Evolutionary conservation across 2,888 invertebrate genomes (phyloP).

Genomic region (Oscheius sp.): DNA sequence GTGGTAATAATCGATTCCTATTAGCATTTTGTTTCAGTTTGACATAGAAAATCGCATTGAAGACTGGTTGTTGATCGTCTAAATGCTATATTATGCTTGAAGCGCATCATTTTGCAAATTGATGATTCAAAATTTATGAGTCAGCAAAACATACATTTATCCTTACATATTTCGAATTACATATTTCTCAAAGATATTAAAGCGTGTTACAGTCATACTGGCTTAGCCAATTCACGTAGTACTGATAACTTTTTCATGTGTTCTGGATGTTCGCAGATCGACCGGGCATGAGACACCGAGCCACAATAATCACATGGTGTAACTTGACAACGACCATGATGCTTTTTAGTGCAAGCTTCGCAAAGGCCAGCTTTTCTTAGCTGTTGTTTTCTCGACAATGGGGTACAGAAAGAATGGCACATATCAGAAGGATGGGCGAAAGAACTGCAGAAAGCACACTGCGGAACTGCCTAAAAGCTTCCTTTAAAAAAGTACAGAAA

Average conservation of each 20-base stretch:
- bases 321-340: background rate
- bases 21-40: too few relatives aligned
- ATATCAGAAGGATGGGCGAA: background rate
- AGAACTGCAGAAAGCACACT: slow-evolving; percentile 18
- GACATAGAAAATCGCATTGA: too few relatives aligned
- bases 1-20: too few relatives aligned
- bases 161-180: too few relatives aligned
- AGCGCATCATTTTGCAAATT: too few relatives aligned
- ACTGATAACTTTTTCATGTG: slow-evolving; percentile 6
- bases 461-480: background rate
- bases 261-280: slow-evolving; percentile 22
- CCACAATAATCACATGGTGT: slow-evolving; percentile 17
- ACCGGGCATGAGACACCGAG: background rate
- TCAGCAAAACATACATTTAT: too few relatives aligned
- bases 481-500: too few relatives aligned
- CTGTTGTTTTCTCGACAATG: background rate
- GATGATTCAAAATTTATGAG: too few relatives aligned
- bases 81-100: too few relatives aligned
- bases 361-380: slow-evolving; percentile 16
- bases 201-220: background rate
- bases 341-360: background rate
- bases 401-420: slow-evolving; percentile 3
- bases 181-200: too few relatives aligned
- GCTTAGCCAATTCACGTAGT: slow-evolving; percentile 17
- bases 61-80: too few relatives aligned